Base-by-base conservation (phyloP, 2,113 vertebrate species). In the Zapornia atra region DNA sequence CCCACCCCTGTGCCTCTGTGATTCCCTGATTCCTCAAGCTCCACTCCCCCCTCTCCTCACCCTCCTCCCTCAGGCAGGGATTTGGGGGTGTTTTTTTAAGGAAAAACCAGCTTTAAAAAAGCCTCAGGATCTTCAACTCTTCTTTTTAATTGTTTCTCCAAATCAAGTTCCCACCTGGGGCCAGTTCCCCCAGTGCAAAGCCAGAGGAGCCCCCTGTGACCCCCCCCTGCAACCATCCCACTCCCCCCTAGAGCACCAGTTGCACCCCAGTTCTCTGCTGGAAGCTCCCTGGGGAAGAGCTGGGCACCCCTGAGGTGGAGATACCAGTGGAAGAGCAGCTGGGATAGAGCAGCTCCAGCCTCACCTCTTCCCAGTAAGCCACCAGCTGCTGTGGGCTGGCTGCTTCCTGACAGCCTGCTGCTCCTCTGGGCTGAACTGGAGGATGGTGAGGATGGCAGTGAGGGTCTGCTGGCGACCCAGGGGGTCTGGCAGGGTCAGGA, bases 341-440 rank as follows among this genome's bases (percentile, higher is more conserved):
- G 3, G 38, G 44, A 26, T 4, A 0, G 0, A 4, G 15, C 8
- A 2, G 0, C 15, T 1, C 3, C 3, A 22, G 3, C 6, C 92
- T 98, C 98, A 99, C 93, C 98, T 98, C 90, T 96, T 99, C 54
- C 96, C 96, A 10, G 98, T 71, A 10, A 38, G 96, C 99, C 99
- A 99, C 99, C 99, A 99, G 98, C 98, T 98, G 33, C 97, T 68
- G 9, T 97, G 68, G 1, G 92, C 96, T 11, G 98, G 98, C 76
- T 98, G 98, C 34, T 97, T 98, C n/a, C 98, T 50, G 7, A 99
- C 97, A 0, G 86, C 81, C 14, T 97, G 98, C 71, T 98, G 99
- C 86, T 99, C 99, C 83, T 99, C 99, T 0, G 99, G 99, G 93
- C 99, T 99, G 96, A 99, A 99, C 84, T 99, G 99, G 80, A 99